Evolutionary conservation across 2,113 vertebrate species (phyloP).

Genomic region (Megaceryle torquata): DNA sequence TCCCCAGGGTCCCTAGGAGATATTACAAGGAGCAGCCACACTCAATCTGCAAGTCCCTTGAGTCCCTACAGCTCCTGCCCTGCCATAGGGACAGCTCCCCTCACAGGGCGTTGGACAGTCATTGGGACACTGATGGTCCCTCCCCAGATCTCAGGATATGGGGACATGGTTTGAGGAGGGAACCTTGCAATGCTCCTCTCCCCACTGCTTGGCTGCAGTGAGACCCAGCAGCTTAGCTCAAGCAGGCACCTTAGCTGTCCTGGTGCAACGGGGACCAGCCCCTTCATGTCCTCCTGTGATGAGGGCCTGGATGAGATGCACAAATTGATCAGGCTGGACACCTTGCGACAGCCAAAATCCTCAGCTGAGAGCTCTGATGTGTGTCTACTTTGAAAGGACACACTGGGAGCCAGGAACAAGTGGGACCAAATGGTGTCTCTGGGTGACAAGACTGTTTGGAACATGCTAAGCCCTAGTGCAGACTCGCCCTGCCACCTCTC

Average conservation of each 20-base stretch:
- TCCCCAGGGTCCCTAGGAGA: not conserved
- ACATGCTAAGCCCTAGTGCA: accelerated
- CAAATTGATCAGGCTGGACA: not conserved
- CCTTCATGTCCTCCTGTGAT: accelerated
- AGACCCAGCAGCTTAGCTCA: not conserved
- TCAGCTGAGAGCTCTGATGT: not conserved
- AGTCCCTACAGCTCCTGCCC: not conserved
- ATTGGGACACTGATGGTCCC: not conserved
- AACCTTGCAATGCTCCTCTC: not conserved
- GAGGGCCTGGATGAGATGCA: not conserved
- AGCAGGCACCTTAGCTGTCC: not conserved
- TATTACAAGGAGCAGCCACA: not conserved
- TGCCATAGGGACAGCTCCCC: not conserved
- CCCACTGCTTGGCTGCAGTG: not conserved
- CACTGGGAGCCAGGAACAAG: not conserved
- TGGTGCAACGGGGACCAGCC: accelerated
- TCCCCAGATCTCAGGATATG: not conserved
- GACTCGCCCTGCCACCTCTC: not conserved
- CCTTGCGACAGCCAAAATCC: not conserved
- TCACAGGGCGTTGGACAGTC: accelerated
- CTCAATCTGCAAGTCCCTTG: not conserved
- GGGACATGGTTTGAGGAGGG: not conserved
- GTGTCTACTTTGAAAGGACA: not conserved
- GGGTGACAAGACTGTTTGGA: accelerated
- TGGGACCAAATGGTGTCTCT: not conserved